Percentiles rank a stretch among this genome's conserved stretches.
Conservation (phyloP, 2,797 vertebrate species). For the Gambusia yucatana region DNA sequence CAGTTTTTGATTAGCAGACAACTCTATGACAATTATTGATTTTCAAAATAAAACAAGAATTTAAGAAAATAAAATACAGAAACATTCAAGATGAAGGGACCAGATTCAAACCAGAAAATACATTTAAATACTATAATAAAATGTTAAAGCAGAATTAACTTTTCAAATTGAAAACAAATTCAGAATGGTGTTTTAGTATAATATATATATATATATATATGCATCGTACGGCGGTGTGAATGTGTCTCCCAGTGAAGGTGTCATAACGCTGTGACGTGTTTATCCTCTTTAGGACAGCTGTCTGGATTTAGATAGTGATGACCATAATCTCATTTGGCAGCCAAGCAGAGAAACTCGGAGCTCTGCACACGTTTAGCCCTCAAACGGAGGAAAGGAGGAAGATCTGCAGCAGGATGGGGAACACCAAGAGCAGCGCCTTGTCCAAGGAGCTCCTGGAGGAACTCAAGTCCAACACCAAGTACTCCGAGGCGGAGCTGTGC, state of each 20-base stretch:
- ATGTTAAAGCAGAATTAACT: too few relatives aligned
- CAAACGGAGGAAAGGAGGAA: constrained; percentile 17
- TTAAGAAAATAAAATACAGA: not conserved
- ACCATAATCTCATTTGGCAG: constrained; percentile 75
- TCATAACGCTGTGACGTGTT: constrained; percentile 69
- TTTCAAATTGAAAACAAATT: not conserved
- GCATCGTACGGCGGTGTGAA: not conserved
- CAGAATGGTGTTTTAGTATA: not conserved
- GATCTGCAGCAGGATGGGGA: constrained; percentile 83
- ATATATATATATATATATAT: too few relatives aligned
- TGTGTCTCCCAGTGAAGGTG: constrained; percentile 53
- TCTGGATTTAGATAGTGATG: constrained; percentile 77
- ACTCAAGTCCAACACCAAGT: constrained; percentile 90
- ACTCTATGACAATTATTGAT: not conserved
- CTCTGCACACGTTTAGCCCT: constrained; percentile 26
- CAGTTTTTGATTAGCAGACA: not conserved
- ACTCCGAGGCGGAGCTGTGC: constrained; percentile 87
- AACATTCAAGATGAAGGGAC: not conserved
- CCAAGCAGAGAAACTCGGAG: constrained; percentile 31
- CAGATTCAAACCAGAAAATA: not conserved
- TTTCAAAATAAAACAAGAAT: constrained; percentile 2
- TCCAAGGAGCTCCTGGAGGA: constrained; percentile 92
- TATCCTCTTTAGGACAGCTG: constrained; percentile 78
- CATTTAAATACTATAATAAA: not conserved
- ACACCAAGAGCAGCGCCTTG: constrained; percentile 88